Conservation (phyloP, 2,113 vertebrate genomes). For the Eulacestoma nigropectus region DNA sequence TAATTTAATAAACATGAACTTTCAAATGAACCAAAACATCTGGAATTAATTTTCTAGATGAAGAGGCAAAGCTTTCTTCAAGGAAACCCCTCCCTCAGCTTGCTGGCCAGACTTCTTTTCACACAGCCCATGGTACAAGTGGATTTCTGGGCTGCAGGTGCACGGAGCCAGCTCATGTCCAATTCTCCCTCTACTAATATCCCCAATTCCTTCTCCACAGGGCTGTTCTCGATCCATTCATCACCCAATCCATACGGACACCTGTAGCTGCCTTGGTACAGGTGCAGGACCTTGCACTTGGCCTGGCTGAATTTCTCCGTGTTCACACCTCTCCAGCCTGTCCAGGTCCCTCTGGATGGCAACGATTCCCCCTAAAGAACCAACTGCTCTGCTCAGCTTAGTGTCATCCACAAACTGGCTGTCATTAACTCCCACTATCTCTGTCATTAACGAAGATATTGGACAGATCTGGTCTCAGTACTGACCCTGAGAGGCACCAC, state of each 20-base stretch:
- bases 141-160: background rate
- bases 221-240: background rate
- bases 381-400: background rate
- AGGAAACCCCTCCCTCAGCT: background rate
- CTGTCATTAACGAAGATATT: background rate
- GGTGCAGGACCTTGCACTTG: background rate
- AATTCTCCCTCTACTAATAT: background rate
- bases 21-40: background rate
- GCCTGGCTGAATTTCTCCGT: background rate
- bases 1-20: background rate
- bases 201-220: background rate
- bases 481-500: background rate
- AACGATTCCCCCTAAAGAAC: accelerated
- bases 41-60: background rate
- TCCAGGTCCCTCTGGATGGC: background rate
- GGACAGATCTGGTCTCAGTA: too few relatives aligned
- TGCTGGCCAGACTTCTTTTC: background rate
- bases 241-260: accelerated
- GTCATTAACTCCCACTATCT: background rate
- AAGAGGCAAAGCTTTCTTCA: background rate
- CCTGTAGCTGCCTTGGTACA: accelerated
- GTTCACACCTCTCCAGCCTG: background rate
- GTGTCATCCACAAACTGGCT: background rate
- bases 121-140: accelerated
- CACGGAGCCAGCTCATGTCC: background rate